Conservation (phyloP, 30 jellyfish, hydroid and myxozoan genomes). For the Sanderia malayensis region DNA sequence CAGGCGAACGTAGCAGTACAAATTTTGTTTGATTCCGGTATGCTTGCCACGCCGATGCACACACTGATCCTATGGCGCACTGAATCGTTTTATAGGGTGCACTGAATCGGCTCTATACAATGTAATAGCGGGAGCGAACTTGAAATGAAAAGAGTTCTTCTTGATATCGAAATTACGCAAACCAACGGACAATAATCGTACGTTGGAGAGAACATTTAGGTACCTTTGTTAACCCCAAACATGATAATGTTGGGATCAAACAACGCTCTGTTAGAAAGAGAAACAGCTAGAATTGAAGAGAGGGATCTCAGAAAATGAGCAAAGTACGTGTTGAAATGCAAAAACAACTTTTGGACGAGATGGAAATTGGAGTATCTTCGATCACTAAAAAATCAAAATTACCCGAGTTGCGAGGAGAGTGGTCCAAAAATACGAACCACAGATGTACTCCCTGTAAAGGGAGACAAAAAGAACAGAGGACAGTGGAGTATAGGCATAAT, state of each 20-base stretch:
- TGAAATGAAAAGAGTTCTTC: too few species aligned
- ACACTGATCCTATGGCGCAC: too few species aligned
- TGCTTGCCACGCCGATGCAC: too few species aligned
- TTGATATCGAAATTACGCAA: too few species aligned
- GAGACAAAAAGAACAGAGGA: conserved; percentile 12
- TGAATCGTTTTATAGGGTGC: too few species aligned
- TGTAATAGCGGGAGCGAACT: too few species aligned
- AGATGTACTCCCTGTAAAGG: background rate
- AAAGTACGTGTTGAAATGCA: conserved; percentile 52
- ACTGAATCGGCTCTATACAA: too few species aligned
- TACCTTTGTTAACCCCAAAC: conserved; percentile 51
- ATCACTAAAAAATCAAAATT: background rate
- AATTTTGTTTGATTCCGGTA: too few species aligned
- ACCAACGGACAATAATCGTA: too few species aligned
- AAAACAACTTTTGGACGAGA: conserved; percentile 57
- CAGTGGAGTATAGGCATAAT: background rate
- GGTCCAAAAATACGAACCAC: background rate
- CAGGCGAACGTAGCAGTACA: too few species aligned
- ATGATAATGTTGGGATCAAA: conserved; percentile 17
- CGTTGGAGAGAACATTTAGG: conserved; percentile 41
- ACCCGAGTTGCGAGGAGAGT: background rate
- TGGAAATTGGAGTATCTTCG: conserved; percentile 61
- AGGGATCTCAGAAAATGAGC: conserved; percentile 58
- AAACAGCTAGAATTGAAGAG: conserved; percentile 33
- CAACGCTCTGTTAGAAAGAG: conserved; percentile 6